Conservation (phyloP, 1,140 invertebrate species). For the Homarus americanus region DNA sequence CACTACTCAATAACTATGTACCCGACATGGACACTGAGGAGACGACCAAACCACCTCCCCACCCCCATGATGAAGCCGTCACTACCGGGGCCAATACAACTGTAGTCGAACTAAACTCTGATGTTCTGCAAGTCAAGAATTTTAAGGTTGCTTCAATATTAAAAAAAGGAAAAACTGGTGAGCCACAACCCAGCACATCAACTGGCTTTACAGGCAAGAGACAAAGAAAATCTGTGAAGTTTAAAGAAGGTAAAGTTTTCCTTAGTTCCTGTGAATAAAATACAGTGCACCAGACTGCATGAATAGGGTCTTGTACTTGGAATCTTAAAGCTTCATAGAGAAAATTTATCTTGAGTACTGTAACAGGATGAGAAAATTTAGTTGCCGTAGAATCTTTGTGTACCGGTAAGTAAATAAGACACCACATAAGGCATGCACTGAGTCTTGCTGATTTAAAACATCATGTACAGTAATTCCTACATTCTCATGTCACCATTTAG, state of each 20-base stretch:
- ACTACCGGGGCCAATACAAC: background rate
- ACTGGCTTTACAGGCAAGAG: constrained; percentile 26
- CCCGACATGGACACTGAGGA: background rate
- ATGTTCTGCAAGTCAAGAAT: background rate
- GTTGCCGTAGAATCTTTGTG: too few relatives aligned
- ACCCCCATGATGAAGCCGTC: background rate
- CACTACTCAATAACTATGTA: background rate
- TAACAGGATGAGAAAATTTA: too few relatives aligned
- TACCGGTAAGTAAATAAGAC: too few relatives aligned
- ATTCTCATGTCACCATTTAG: too few relatives aligned
- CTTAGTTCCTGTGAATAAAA: background rate
- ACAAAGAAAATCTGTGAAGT: constrained; percentile 34
- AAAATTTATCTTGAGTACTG: too few relatives aligned
- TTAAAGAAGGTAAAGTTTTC: constrained; percentile 46
- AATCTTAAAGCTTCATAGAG: too few relatives aligned
- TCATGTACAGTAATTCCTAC: too few relatives aligned
- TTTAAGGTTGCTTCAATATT: background rate
- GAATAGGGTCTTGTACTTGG: too few relatives aligned
- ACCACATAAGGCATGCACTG: too few relatives aligned
- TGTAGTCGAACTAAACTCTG: background rate
- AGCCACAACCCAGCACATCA: constrained; percentile 30
- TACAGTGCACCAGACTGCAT: too few relatives aligned
- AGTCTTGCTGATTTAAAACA: too few relatives aligned
- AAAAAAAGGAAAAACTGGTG: constrained; percentile 4
- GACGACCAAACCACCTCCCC: background rate